Evolutionary conservation across 1,140 invertebrate genomes (phyloP), one percentile per base, ranked within the genome.

Genomic region (Notospermus geniculatus): DNA sequence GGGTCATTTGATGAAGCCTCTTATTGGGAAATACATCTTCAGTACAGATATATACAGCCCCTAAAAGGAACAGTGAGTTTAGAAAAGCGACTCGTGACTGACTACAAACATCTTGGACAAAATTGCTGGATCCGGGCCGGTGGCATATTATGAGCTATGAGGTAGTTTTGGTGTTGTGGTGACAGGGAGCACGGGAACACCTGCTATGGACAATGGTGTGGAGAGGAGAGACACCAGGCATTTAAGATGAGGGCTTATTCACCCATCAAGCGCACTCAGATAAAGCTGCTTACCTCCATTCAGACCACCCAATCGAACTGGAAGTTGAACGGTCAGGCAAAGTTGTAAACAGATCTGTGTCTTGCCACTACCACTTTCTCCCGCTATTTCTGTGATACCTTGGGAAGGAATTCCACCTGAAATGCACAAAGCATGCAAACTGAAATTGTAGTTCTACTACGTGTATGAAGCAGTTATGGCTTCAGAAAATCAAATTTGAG

Each of bases 281-380:
- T n/a, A n/a, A n/a, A n/a, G 53, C 58, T 61, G 27, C 45, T 45
- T 57, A 86, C 85, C 84, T 71, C 80, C 78, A 56, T 72, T 72
- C 36, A 85, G 69, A 39, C 85, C 84, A 53, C 85, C 82, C 19
- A 71, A 32, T 22, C 62, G 46, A 46, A 50, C 45, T 19, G 85
- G 82, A 58, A 86, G 75, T 75, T 89, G 87, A n/a, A 83, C 83
- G 56, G 81, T 83, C 5, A 89, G 74, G 39, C 84, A 80, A 2
- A 91, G 73, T 79, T 93, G 91, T 28, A 95, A 75, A 68, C 88
- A 89, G 17, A 94, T 71, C 80, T 95, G 92, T 0, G 91, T 91
- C 83, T 94, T 95, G 19, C 92, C 92, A 69, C 84, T 85, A 9
- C 89, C 89, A 80, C 90, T 89, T 76, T 88, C 87, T 15, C 92